Base-by-base conservation (phyloP, 1,140 invertebrate species). In the Lysiphlebus fabarum region DNA sequence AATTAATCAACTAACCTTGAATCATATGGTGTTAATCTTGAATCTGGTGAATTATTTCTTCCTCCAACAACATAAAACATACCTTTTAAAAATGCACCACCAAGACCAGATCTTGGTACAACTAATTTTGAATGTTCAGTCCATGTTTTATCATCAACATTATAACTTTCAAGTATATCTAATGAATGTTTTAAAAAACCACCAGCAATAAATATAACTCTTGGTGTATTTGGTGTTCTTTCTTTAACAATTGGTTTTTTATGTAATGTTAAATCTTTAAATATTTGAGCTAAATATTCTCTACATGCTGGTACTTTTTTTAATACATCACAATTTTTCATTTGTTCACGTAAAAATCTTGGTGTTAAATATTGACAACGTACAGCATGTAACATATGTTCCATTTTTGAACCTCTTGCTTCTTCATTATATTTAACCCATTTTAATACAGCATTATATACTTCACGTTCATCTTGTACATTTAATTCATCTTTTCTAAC, bases 291-390 rank as follows among this genome's bases (percentile, higher is more conserved):
- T 54, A 96, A 82, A 75, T 95, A 95, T 74, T 95, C 91, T 45
- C 89, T 84, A 70, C 93, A 96, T 5, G 92, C 90, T 1, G 92
- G 92, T 12, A 90, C 86, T 71, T 92, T 93, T 66, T 88, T 88
- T n/a, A 96, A 75, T 3, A 95, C 84, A 45, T 91, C 88, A 76
- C 93, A 96, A 67, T 91, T 91, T 65, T 87, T 91, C 85, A 96
- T 91, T 79, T 96, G 93, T 59, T 94, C 90, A 64, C 91, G 89
- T 7, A 89, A 67, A 75, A 96, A 96, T 64, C 85, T 88, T 1
- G 94, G 93, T n/a, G 92, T 91, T 10, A 96, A 82, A 77, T 91
- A 95, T 70, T 95, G 92, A 71, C 93, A 94, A 3, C 94, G 84
- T 2, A 95, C 93, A 1, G 90, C 91, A 68, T 87, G 87, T 36